Conservation (phyloP, 2,113 vertebrate genomes). For the Oncorhynchus mykiss region DNA sequence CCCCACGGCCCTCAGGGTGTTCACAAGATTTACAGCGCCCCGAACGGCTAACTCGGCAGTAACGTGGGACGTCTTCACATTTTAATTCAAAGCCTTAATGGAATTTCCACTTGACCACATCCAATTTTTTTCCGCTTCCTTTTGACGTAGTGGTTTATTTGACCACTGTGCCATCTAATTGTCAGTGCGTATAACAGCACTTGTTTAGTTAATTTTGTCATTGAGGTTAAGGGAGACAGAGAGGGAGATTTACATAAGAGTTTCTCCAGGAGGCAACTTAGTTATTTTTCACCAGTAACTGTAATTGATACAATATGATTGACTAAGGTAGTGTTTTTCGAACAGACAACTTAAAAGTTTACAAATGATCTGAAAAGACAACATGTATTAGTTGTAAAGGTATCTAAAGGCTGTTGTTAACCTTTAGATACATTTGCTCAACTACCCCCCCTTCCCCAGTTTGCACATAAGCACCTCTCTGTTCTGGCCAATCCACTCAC, state of each 20-base stretch:
- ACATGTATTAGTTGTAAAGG: no score
- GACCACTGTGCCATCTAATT: conserved; percentile 34
- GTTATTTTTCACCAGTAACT: no score
- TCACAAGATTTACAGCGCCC: conserved; percentile 45
- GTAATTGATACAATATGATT: no score
- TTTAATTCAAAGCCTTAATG: conserved; percentile 51
- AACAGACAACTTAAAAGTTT: no score
- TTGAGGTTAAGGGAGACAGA: no score
- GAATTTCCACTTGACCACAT: conserved; percentile 56
- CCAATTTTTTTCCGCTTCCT: conserved; percentile 29
- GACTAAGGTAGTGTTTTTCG: no score
- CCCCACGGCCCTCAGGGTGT: conserved; percentile 21
- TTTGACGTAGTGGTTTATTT: conserved; percentile 26
- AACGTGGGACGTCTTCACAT: conserved; percentile 40
- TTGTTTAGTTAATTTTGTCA: conserved; percentile 19
- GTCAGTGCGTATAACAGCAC: conserved; percentile 19
- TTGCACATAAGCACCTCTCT: background rate
- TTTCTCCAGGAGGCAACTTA: no score
- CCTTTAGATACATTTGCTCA: no score
- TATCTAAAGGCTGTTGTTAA: no score
- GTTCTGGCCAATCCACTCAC: conserved; percentile 16
- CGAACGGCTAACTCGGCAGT: conserved; percentile 45
- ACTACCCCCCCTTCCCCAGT: no score
- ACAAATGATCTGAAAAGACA: no score
- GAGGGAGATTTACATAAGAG: no score